Evolutionary conservation across 2,797 vertebrate genomes (phyloP), one percentile per base, ranked within the genome.

Genomic region (Rhynchonycteris naso): DNA sequence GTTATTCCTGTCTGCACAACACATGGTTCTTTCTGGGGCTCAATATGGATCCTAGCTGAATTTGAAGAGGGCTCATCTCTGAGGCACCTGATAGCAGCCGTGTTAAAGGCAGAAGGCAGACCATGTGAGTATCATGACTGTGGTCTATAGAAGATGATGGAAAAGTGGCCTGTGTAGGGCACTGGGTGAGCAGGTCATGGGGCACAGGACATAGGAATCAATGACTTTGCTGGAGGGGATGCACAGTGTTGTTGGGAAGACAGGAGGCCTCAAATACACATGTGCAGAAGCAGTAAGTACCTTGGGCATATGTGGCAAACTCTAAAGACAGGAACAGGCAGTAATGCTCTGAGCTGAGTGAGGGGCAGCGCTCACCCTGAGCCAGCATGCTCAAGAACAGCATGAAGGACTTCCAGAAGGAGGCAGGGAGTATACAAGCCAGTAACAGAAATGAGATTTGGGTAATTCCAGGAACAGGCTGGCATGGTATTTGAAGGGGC

Each of bases 1-100:
- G 56, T 90, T 35, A 80, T 83, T 86, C 50, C 85, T 88, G 90
- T 86, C 94, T 79, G 78, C 13, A 63, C 54, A 88, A 59, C 33
- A 10, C 61, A 88, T 12, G 69, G 80, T 78, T 95, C 82, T 63
- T 83, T 68, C 88, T 87, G 88, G 75, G 79, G 56, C 68, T 61
- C 69, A 9, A 5, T 0, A 2, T 43, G 59, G 66, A 35, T 9
- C 88, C 66, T n/a, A 82, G 90, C 21, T 85, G 88, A 71, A 56
- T 78, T 19, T 1, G 4, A 10, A 65, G 56, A 78, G n/a, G 61
- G 47, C 65, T 88, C 54, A 33, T 65, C 69, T 92, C 54, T 30
- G 83, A 96, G 90, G 81, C 18, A 1, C 15, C 21, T 1, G 12
- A 85, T 0, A n/a, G 86, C 38, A 30, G 65, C 68, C 58, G 30